phyloP scores from a whole-genome alignment of 2,797 vertebrate genomes.

The Myioborus miniatus region DNA sequence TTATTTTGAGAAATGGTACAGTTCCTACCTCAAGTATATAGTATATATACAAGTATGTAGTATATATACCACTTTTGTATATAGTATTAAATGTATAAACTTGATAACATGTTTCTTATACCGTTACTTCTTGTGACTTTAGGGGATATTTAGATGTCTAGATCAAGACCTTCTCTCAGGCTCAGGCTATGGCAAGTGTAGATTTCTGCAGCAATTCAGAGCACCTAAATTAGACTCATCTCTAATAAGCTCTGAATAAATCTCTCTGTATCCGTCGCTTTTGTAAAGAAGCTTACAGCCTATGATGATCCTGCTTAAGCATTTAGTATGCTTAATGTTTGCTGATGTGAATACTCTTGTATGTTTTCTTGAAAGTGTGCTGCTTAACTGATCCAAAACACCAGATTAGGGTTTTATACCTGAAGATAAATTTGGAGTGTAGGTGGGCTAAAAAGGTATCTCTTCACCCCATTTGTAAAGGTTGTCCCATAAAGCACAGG shows the following conservation, averaged over 20 bases:
- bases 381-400: background rate
- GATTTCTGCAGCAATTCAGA: background rate
- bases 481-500: background rate
- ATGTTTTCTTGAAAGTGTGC: background rate
- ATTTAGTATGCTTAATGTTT: background rate
- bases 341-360: background rate
- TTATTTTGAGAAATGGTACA: background rate
- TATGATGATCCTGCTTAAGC: background rate
- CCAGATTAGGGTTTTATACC: background rate
- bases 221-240: background rate
- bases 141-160: background rate
- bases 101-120: background rate
- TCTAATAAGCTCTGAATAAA: background rate
- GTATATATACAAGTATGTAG: background rate
- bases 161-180: background rate
- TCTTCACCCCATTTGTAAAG: background rate
- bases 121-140: background rate
- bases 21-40: background rate
- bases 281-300: background rate
- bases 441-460: background rate
- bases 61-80: background rate
- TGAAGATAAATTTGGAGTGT: background rate
- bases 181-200: background rate
- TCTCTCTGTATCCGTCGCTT: background rate
- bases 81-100: background rate